These are phyloP conservation scores for Lasioglossum zephyrum DNA, from an alignment of 2,888 invertebrate genomes.

Conservation along the genomic window DNA sequence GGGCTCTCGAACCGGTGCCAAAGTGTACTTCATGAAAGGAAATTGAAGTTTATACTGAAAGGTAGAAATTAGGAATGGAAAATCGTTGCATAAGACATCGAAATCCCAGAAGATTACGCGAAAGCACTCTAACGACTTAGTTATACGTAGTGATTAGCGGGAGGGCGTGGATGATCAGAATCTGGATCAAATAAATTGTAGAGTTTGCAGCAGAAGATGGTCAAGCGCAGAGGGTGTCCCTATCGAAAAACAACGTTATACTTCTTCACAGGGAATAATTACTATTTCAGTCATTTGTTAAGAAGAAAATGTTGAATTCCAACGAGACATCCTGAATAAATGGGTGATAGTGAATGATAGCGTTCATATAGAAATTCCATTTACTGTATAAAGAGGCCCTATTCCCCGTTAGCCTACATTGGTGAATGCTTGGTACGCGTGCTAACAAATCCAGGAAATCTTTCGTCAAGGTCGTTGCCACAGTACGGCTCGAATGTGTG, in stretches of 20 bases:
- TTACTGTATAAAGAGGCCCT: background rate
- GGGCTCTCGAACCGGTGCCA: background rate
- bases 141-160: background rate
- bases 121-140: background rate
- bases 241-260: too few relatives aligned
- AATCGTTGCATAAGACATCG: constrained; percentile 8
- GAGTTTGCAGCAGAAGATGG: background rate
- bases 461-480: constrained; percentile 71
- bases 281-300: too few relatives aligned
- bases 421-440: background rate
- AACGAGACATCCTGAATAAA: background rate
- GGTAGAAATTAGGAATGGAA: background rate
- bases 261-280: too few relatives aligned
- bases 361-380: background rate
- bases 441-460: constrained; percentile 53
- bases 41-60: background rate
- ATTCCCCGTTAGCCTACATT: background rate
- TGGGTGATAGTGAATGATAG: background rate
- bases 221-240: background rate
- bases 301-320: background rate
- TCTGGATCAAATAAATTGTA: background rate
- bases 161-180: background rate
- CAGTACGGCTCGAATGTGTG: constrained; percentile 55
- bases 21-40: background rate
- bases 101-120: background rate